Evolutionary conservation across 2,797 vertebrate genomes (phyloP), one percentile per base, ranked within the genome.

Genomic region (Channallabes apus): DNA sequence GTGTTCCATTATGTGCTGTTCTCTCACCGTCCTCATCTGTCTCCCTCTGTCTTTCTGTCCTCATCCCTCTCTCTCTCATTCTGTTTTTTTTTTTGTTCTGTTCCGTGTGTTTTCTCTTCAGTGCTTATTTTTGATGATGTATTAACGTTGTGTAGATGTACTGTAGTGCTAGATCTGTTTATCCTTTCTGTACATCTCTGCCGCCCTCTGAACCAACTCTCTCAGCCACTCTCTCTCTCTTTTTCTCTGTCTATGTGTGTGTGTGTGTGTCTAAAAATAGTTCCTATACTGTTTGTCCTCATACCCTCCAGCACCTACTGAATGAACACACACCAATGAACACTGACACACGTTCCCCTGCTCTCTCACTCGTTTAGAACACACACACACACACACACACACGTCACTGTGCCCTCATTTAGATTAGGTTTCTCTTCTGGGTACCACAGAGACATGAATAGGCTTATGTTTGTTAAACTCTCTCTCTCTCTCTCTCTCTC

Each of bases 201-300:
- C 27, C 62, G 75, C 80, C 75, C 61, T 29, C 7, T 22, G 29
- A 58, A 32, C 7, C 0, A 9, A 56, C 24, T n/a, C 38, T 72
- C 72, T 73, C 12, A 35, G 35, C 35, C 35, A 35, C 35, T 72
- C 22, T 22, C 3, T 69, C 32, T 68, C 83, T 67, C 38, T 72
- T n/a, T n/a, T n/a, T n/a, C n/a, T n/a, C n/a, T n/a, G 61, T 80
- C 56, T 56, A 59, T 64, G 58, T 62, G 69, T 29, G 73, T 61
- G 27, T 54, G n/a, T 59, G 18, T 83, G 51, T 68, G 76, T 82
- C 83, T 90, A 87, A 90, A 90, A 90, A 88, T 90, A 87, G 83
- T 59, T 77, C n/a, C n/a, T 72, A 87, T 67, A 79, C 83, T 87
- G 73, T 88, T 90, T 88, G 88, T 88, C 83, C 86, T 87, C 86